Evolutionary conservation across 2,888 invertebrate species (phyloP).

Genomic region (Drosophila cracens): DNA sequence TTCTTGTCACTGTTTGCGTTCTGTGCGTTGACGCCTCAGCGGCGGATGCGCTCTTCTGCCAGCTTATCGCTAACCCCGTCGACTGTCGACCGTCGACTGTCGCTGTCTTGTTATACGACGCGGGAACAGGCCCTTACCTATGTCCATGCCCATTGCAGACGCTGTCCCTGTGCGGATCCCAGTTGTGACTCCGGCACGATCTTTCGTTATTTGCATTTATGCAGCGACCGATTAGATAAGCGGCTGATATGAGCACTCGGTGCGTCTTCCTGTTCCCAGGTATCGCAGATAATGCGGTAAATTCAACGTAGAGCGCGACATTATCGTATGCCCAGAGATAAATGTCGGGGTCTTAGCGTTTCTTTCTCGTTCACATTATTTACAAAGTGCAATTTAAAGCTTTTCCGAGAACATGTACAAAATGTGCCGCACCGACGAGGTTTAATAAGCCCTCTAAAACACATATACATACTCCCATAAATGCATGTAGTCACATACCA

Average conservation of each 20-base stretch:
- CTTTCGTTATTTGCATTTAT: slow-evolving; percentile 81
- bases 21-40: slow-evolving; percentile 53
- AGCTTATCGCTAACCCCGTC: slow-evolving; percentile 64
- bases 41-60: slow-evolving; percentile 68
- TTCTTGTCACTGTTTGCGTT: slow-evolving; percentile 72
- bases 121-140: slow-evolving; percentile 13
- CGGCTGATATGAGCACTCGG: slow-evolving; percentile 50
- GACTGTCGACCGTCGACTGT: slow-evolving; percentile 18
- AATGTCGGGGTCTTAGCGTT: slow-evolving; percentile 68
- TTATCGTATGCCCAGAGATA: slow-evolving; percentile 71
- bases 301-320: slow-evolving; percentile 58
- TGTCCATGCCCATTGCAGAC: slow-evolving; percentile 7
- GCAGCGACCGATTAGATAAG: slow-evolving; percentile 81
- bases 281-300: slow-evolving; percentile 64
- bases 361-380: slow-evolving; percentile 59
- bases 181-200: slow-evolving; percentile 55
- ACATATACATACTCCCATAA: background rate
- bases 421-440: slow-evolving; percentile 55
- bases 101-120: slow-evolving; percentile 60
- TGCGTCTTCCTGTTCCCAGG: slow-evolving; percentile 76
- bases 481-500: slow-evolving; percentile 15
- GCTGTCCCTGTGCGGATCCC: slow-evolving; percentile 33
- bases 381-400: slow-evolving; percentile 75
- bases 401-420: slow-evolving; percentile 69
- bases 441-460: slow-evolving; percentile 65